These are phyloP conservation scores for Peromyscus leucopus DNA, from an alignment of 2,113 vertebrate species.

Conservation along the genomic window DNA sequence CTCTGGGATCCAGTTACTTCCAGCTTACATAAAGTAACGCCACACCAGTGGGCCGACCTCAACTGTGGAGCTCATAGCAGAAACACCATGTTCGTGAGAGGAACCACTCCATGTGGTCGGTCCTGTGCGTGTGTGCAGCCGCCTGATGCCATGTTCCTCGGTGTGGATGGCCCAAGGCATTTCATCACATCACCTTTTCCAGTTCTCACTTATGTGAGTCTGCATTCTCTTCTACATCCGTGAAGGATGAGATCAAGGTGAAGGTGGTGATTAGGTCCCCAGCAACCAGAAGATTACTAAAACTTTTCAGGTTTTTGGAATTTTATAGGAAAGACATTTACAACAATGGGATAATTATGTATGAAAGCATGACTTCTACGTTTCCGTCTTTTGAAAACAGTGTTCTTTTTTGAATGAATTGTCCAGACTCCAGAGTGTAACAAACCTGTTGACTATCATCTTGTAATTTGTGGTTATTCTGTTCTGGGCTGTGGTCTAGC, in stretches of 20 bases:
- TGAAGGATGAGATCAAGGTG: not conserved
- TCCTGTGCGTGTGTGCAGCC: not conserved
- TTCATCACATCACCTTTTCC: not conserved
- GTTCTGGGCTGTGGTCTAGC: not conserved
- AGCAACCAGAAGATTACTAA: not conserved
- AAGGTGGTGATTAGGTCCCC: not conserved
- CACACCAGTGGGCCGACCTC: not conserved
- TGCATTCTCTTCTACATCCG: not conserved
- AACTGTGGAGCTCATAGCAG: not conserved
- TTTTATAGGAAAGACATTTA: slow-evolving; percentile 37
- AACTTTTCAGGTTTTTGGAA: not conserved
- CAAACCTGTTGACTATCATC: slow-evolving; percentile 15
- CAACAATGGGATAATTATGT: not conserved
- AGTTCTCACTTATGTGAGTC: not conserved
- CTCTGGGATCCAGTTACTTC: not conserved
- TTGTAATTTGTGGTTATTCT: slow-evolving; percentile 8
- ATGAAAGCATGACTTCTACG: not conserved
- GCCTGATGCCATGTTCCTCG: not conserved
- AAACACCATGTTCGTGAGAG: not conserved
- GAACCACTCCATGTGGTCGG: not conserved
- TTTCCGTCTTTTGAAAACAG: not conserved
- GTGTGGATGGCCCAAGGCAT: not conserved
- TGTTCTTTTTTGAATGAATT: slow-evolving; percentile 43
- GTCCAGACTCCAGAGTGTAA: not conserved
- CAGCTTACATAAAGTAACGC: not conserved